Evolutionary conservation across 2,797 vertebrate species (phyloP).

Genomic region (Champsocephalus gunnari): DNA sequence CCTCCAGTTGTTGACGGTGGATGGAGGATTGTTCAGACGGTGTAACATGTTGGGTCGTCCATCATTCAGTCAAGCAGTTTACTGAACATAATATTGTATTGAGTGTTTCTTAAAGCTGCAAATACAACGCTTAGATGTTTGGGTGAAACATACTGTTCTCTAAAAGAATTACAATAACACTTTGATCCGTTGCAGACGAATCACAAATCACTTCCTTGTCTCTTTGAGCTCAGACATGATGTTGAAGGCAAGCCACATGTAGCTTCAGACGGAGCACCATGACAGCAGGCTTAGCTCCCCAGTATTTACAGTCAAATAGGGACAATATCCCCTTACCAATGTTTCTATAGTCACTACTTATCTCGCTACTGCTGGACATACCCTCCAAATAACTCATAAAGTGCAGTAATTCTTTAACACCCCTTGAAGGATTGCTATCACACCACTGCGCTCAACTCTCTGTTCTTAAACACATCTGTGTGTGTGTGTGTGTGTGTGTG

Average conservation of each 20-base stretch:
- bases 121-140: not conserved
- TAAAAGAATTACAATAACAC: not conserved
- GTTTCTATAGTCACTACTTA: not conserved
- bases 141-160: not conserved
- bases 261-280: not conserved
- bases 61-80: not conserved
- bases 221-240: not conserved
- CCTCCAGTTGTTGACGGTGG: not conserved
- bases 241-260: not conserved
- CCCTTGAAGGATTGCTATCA: not conserved
- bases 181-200: no score
- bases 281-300: not conserved
- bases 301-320: no score
- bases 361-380: not conserved
- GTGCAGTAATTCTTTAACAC: slow-evolving; percentile 1
- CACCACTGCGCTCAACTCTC: not conserved
- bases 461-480: slow-evolving; percentile 40
- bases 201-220: not conserved
- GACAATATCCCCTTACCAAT: no score
- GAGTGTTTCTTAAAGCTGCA: not conserved
- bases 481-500: slow-evolving; percentile 8
- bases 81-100: no score
- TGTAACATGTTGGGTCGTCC: not conserved
- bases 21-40: not conserved
- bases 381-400: not conserved